Evolutionary conservation across 2,888 invertebrate species (phyloP).

Genomic region (Melanostoma mellinum): DNA sequence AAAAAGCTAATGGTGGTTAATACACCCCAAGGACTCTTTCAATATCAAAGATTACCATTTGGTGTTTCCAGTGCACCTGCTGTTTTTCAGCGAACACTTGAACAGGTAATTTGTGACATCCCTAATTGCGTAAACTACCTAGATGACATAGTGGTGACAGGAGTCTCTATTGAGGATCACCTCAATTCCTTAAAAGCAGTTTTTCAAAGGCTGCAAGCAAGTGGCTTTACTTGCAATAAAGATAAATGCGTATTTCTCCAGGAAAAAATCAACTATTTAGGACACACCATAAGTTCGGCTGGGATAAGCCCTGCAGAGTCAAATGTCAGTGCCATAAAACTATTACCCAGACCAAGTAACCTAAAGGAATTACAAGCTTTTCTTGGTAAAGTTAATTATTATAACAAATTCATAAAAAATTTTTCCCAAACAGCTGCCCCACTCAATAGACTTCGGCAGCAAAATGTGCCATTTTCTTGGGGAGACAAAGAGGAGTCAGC

Average conservation of each 20-base stretch:
- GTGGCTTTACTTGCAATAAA: conserved; percentile 1
- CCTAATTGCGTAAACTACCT: too few species aligned
- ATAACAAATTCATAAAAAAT: conserved; percentile 35
- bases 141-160: too few species aligned
- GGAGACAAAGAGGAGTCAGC: conserved; percentile 20
- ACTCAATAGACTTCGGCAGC: conserved; percentile 67
- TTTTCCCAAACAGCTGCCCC: conserved; percentile 65
- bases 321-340: conserved; percentile 2
- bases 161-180: too few species aligned
- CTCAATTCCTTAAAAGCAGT: too few species aligned
- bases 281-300: not conserved
- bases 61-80: conserved; percentile 58
- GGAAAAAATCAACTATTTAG: not conserved
- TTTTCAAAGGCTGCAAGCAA: too few species aligned
- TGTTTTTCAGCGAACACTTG: conserved; percentile 51
- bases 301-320: conserved; percentile 10
- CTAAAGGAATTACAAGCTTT: conserved; percentile 24
- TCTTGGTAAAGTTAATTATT: conserved; percentile 31
- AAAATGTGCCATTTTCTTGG: conserved; percentile 59
- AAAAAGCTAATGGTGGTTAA: conserved; percentile 47
- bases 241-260: conserved; percentile 1
- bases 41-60: conserved; percentile 59
- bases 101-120: too few species aligned
- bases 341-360: not conserved
- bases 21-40: conserved; percentile 49